Conservation (phyloP, 1,140 invertebrate genomes). For the Camponotus vicinus region DNA sequence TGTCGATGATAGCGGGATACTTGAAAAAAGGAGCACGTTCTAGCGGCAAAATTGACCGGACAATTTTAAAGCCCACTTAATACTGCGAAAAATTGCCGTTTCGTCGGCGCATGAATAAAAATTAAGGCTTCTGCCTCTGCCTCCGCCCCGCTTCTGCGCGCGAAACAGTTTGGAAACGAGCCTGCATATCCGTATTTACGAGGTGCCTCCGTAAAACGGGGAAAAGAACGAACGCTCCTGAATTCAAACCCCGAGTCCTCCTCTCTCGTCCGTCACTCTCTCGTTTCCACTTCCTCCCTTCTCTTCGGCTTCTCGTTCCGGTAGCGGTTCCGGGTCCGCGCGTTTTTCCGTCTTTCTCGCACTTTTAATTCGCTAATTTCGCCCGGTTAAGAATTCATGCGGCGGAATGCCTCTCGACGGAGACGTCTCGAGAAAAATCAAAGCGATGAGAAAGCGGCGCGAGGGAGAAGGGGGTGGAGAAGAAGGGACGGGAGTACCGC, state of each 20-base stretch:
- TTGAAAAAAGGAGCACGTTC: conserved; percentile 86
- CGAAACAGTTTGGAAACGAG: conserved; percentile 56
- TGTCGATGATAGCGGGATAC: conserved; percentile 65
- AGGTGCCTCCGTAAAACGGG: conserved; percentile 30
- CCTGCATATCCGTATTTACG: conserved; percentile 69
- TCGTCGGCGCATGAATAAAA: conserved; percentile 86
- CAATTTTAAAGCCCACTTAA: conserved; percentile 86
- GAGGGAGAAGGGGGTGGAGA: not conserved
- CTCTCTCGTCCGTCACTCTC: conserved; percentile 36
- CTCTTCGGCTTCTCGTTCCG: conserved; percentile 41
- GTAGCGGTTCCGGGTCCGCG: conserved; percentile 19
- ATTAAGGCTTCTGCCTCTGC: conserved; percentile 76
- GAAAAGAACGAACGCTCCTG: conserved; percentile 13
- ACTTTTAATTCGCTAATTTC: conserved; percentile 86
- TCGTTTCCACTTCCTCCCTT: conserved; percentile 18
- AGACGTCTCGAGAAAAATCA: conserved; percentile 85
- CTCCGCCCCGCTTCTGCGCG: conserved; percentile 34
- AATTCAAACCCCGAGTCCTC: conserved; percentile 39
- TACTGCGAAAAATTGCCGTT: conserved; percentile 86
- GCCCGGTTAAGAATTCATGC: conserved; percentile 85
- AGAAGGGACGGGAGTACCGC: not conserved
- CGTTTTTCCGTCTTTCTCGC: conserved; percentile 67
- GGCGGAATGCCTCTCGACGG: conserved; percentile 79
- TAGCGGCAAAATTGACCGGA: conserved; percentile 85
- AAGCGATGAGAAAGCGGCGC: conserved; percentile 80